Percentiles rank a stretch among this genome's conserved stretches.
These are phyloP conservation scores for Danaus plexippus DNA, from an alignment of 1,140 invertebrate genomes.

Conservation along the genomic window DNA sequence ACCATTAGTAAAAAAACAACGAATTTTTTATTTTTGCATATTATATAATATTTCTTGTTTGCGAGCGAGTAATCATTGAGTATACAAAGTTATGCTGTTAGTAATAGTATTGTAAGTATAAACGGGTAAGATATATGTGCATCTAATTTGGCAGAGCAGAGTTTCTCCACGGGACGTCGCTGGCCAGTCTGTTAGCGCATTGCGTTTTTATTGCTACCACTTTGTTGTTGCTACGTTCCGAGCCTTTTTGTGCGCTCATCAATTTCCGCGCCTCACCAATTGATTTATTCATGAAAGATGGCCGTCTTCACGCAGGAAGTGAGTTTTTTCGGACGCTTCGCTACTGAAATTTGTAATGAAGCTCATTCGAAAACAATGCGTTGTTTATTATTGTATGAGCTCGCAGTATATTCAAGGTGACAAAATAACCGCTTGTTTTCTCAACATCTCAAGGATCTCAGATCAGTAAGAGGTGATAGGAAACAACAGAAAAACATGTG, in stretches of 20 bases:
- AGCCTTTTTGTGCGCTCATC: constrained; percentile 64
- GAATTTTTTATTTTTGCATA: no score
- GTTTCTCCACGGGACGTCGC: constrained; percentile 43
- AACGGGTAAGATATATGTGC: constrained; percentile 58
- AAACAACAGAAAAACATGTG: constrained; percentile 10
- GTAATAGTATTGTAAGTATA: constrained; percentile 32
- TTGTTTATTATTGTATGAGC: constrained; percentile 55
- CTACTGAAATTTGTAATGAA: constrained; percentile 69
- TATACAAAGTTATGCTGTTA: constrained; percentile 19
- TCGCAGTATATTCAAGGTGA: constrained; percentile 23
- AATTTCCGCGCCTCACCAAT: constrained; percentile 67
- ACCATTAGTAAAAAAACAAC: no score
- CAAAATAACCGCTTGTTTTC: constrained; percentile 24
- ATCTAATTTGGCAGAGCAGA: constrained; percentile 59
- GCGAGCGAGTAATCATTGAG: no score
- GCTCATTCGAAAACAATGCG: constrained; percentile 67
- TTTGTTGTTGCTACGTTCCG: constrained; percentile 62
- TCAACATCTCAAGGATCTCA: constrained; percentile 11
- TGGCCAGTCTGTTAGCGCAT: constrained; percentile 42
- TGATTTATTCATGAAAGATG: constrained; percentile 69
- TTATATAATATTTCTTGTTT: no score
- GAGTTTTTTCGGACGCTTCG: constrained; percentile 56
- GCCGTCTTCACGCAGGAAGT: constrained; percentile 65
- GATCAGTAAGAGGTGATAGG: constrained; percentile 11
- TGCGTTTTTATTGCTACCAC: constrained; percentile 62